Evolutionary conservation across 2,113 vertebrate genomes (phyloP).

Genomic region (Neotragus moschatus): DNA sequence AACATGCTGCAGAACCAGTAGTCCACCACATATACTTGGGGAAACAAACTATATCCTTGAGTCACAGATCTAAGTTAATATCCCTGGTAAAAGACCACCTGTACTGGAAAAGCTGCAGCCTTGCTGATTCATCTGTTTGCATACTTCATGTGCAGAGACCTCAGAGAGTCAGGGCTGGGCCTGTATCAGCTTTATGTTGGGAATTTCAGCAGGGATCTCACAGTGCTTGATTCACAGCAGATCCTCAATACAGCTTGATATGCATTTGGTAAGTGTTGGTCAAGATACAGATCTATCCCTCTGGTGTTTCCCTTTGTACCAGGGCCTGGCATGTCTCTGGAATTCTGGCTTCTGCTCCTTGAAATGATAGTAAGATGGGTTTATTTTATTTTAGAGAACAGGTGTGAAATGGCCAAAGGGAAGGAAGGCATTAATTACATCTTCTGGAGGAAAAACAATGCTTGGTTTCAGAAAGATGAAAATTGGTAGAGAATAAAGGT

Average conservation of each 20-base stretch:
- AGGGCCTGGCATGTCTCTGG: not conserved
- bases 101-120: not conserved
- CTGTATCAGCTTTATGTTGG: not conserved
- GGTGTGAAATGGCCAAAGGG: slow-evolving; percentile 9
- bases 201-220: not conserved
- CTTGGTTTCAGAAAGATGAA: slow-evolving; percentile 29
- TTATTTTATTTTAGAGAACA: slow-evolving; percentile 16
- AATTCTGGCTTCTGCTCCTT: not conserved
- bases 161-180: not conserved
- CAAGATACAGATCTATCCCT: not conserved
- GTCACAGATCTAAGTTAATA: not conserved
- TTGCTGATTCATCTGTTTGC: not conserved
- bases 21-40: not conserved
- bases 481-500: not conserved
- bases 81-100: not conserved
- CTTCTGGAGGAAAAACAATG: not conserved
- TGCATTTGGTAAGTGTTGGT: not conserved
- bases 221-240: too few species aligned
- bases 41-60: not conserved
- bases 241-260: not conserved
- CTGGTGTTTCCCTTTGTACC: not conserved
- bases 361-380: not conserved
- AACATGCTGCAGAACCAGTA: not conserved
- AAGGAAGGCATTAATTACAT: slow-evolving; percentile 14
- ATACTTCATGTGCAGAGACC: not conserved